Percentiles rank a stretch among this genome's conserved stretches.
These are phyloP conservation scores for Brenthis ino DNA, from an alignment of 2,888 invertebrate genomes.

Conservation along the genomic window DNA sequence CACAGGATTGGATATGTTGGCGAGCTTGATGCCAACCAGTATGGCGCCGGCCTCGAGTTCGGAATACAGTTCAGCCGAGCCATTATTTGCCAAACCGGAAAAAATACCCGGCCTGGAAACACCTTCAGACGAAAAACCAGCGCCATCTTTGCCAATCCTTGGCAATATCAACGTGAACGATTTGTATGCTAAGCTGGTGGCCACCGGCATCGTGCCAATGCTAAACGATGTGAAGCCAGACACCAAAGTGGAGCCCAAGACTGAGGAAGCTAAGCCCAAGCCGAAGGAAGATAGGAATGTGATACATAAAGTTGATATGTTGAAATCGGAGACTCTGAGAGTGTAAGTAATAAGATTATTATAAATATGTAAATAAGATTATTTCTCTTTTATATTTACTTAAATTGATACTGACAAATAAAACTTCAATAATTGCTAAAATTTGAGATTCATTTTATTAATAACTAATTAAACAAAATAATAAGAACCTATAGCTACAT, in stretches of 20 bases:
- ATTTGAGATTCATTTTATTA: no score
- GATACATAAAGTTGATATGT: constrained; percentile 85
- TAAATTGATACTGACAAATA: no score
- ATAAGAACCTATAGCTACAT: no score
- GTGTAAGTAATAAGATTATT: constrained; percentile 73
- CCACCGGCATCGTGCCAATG: constrained; percentile 82
- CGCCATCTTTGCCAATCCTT: constrained; percentile 55
- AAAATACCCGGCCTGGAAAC: constrained; percentile 70
- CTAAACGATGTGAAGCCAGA: constrained; percentile 50
- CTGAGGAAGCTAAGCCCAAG: constrained; percentile 54
- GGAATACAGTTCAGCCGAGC: constrained; percentile 81
- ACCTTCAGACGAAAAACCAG: constrained; percentile 58
- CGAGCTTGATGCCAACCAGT: constrained; percentile 85
- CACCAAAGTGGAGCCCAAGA: constrained; percentile 43
- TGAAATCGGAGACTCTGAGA: constrained; percentile 88
- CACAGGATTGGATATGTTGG: constrained; percentile 84
- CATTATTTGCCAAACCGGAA: constrained; percentile 56
- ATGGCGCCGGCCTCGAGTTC: constrained; percentile 81
- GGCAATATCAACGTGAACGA: constrained; percentile 88
- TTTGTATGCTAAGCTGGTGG: constrained; percentile 92
- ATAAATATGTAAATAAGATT: no score
- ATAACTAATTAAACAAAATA: no score
- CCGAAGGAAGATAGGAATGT: constrained; percentile 61
- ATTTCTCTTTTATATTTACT: no score
- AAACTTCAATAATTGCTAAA: no score